Evolutionary conservation across 2,113 vertebrate genomes (phyloP), one percentile per base, ranked within the genome.

Genomic region (Grantiella picta): DNA sequence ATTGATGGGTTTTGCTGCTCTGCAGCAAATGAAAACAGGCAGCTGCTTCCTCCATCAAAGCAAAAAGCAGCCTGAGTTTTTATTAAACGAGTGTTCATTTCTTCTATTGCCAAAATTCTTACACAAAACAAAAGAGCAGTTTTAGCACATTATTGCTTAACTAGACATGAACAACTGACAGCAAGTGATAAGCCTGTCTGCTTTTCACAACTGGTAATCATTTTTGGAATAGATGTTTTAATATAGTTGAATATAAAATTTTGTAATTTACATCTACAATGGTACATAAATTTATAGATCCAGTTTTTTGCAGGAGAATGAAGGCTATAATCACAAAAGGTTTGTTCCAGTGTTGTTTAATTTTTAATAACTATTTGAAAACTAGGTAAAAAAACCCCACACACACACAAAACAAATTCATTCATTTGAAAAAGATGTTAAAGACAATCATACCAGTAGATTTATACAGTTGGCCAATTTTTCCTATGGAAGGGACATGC

Each of bases 71-170:
- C 98, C 98, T 97, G 98, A 99, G 99, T 99, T 99, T 99, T 99
- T 99, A 99, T 99, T 99, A 99, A 99, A 99, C 97, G 98, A 99
- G 98, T 99, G 98, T 99, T 99, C 99, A 99, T 99, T 99, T 99
- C 98, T 99, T 99, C 98, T 98, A 97, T 98, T 99, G 99, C 99
- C 99, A 99, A 99, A 98, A 98, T 98, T 98, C 98, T 98, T 98
- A 95, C 98, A 98, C 96, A 98, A 98, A 98, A 98, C 98, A 99
- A 98, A 99, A 98, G 98, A 98, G 98, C 98, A 98, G 97, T 98
- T 98, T 98, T 98, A 98, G 98, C 98, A 98, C 97, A 98, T 98
- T 98, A 98, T 98, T 98, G 98, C 98, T 98, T 98, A 98, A 98
- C 99, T 99, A 98, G 99, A 99, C 98, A 98, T 98, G 99, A 98